These are phyloP conservation scores for Carassius gibelio DNA, from an alignment of 2,113 vertebrate genomes.

Conservation along the genomic window DNA sequence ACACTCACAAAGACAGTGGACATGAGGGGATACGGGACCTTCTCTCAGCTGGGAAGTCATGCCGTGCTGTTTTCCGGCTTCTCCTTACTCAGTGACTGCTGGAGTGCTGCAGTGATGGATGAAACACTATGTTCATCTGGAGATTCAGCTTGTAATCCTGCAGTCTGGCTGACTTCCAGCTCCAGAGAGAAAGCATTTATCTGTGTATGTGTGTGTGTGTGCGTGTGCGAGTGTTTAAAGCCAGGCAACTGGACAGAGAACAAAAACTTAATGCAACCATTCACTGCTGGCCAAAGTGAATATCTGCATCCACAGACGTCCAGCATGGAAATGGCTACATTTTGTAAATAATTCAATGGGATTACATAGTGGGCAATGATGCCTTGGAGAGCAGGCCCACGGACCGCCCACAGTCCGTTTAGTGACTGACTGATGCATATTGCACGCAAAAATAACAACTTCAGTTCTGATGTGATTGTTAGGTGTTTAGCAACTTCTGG, in stretches of 20 bases:
- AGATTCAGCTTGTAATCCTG: conserved; percentile 34
- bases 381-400: not conserved
- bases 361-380: conserved; percentile 4
- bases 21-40: conserved; percentile 14
- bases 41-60: not conserved
- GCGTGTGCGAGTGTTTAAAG: not conserved
- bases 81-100: conserved; percentile 20
- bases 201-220: not conserved
- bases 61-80: not conserved
- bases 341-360: conserved; percentile 42
- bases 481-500: not conserved
- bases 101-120: conserved; percentile 30
- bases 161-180: conserved; percentile 23
- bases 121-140: conserved; percentile 15
- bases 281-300: conserved; percentile 15
- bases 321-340: conserved; percentile 5
- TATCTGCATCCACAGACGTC: conserved; percentile 25
- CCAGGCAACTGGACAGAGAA: conserved; percentile 16
- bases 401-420: not conserved
- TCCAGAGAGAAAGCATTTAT: conserved; percentile 27
- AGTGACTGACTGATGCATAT: not conserved
- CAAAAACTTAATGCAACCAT: conserved; percentile 14
- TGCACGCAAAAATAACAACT: not conserved
- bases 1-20: not conserved
- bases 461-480: not conserved